Evolutionary conservation across 2,888 invertebrate species (phyloP).

Genomic region (Acrocyrtus sp.): DNA sequence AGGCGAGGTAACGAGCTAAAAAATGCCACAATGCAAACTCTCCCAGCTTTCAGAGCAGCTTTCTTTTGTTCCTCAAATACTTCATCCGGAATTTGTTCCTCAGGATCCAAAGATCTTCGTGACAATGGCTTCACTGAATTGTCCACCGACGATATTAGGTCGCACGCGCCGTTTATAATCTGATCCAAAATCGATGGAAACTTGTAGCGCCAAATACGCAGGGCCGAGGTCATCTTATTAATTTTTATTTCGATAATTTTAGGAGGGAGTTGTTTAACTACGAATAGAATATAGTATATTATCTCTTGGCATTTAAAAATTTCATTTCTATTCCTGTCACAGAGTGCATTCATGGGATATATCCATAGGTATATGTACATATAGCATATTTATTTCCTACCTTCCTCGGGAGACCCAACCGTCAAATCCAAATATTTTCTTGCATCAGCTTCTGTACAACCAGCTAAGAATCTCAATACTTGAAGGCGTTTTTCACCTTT

Average conservation of each 20-base stretch:
- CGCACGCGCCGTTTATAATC: conserved; percentile 47
- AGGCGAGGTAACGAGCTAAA: conserved; percentile 84
- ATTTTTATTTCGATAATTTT: conserved; percentile 55
- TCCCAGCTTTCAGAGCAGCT: conserved; percentile 51
- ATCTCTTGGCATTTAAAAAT: too few relatives aligned
- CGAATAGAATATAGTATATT: too few relatives aligned
- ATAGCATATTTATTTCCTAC: conserved; percentile 21
- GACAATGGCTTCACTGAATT: conserved; percentile 33
- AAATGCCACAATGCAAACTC: conserved; percentile 72
- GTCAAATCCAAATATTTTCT: conserved; percentile 47
- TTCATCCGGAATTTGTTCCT: conserved; percentile 47
- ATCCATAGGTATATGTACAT: not conserved
- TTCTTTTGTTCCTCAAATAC: conserved; percentile 55
- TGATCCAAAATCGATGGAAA: conserved; percentile 50
- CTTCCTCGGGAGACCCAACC: conserved; percentile 34
- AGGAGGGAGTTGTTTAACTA: conserved; percentile 41
- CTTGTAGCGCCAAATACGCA: conserved; percentile 53
- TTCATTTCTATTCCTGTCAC: too few relatives aligned
- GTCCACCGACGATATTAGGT: conserved; percentile 21
- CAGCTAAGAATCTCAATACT: conserved; percentile 54
- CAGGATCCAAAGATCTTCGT: conserved; percentile 22
- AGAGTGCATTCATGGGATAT: not conserved
- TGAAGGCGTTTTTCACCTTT: conserved; percentile 52
- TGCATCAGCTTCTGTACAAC: conserved; percentile 52
- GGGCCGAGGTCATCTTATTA: conserved; percentile 53